phyloP scores from a whole-genome alignment of 2,797 vertebrate genomes.

The Buceros bicornis region DNA sequence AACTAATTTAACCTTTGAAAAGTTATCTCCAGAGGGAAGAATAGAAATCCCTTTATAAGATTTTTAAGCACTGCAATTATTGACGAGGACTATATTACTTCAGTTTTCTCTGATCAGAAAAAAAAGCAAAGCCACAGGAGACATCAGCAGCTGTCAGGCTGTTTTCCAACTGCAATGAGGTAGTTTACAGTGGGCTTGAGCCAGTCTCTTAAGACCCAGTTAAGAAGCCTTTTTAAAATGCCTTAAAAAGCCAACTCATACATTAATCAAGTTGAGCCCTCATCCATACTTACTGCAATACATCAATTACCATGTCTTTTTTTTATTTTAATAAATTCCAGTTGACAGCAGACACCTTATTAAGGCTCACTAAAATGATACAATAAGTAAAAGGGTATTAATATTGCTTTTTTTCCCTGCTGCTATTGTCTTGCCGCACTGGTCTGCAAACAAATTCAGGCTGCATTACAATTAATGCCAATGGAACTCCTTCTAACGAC shows the following conservation, averaged over 20 bases:
- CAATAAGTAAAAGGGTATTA: conserved; percentile 90
- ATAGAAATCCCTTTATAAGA: conserved; percentile 84
- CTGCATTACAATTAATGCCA: conserved; percentile 90
- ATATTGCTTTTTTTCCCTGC: conserved; percentile 78
- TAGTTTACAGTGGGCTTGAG: conserved; percentile 83
- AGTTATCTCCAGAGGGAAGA: conserved; percentile 81
- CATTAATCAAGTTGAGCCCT: conserved; percentile 90
- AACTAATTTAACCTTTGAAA: conserved; percentile 88
- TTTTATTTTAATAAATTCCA: conserved; percentile 86
- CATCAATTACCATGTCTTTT: conserved; percentile 91
- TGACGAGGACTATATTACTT: conserved; percentile 85
- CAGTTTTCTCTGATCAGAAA: conserved; percentile 84
- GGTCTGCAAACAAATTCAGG: conserved; percentile 88
- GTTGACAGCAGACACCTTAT: conserved; percentile 86
- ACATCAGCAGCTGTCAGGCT: conserved; percentile 85
- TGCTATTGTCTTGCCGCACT: conserved; percentile 85
- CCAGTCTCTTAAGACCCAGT: conserved; percentile 86
- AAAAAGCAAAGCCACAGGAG: conserved; percentile 79
- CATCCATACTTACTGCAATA: conserved; percentile 85
- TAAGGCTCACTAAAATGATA: conserved; percentile 85
- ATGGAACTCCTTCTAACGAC: conserved; percentile 87
- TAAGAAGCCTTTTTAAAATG: conserved; percentile 89
- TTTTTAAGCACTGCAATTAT: conserved; percentile 88
- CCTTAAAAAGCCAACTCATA: conserved; percentile 87
- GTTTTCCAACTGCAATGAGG: conserved; percentile 84